phyloP scores from a whole-genome alignment of 2,888 invertebrate genomes.

The Drosophila engyochracea region DNA sequence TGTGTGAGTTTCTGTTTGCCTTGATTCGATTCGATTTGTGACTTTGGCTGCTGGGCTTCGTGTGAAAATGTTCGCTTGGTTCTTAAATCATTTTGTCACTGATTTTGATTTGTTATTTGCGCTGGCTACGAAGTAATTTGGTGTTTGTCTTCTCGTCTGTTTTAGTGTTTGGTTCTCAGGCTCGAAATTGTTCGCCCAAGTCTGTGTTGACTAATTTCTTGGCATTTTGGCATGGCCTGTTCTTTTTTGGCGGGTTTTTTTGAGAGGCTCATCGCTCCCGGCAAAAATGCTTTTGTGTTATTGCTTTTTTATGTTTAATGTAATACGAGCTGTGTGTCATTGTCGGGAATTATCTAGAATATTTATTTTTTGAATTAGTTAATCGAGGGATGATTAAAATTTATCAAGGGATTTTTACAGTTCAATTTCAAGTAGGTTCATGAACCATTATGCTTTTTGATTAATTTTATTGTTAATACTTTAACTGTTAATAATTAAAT shows the following conservation, averaged over 20 bases:
- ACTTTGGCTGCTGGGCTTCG: conserved; percentile 59
- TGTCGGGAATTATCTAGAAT: not conserved
- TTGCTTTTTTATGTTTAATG: not conserved
- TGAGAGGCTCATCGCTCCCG: conserved; percentile 23
- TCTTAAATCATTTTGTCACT: conserved; percentile 81
- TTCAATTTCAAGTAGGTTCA: not conserved
- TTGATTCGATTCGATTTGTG: conserved; percentile 52
- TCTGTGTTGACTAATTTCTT: conserved; percentile 54
- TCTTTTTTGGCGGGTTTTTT: conserved; percentile 12
- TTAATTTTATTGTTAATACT: not conserved
- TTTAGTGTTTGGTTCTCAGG: conserved; percentile 74
- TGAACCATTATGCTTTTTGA: not conserved
- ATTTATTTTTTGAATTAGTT: not conserved
- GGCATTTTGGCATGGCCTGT: conserved; percentile 37
- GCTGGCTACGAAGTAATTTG: conserved; percentile 63
- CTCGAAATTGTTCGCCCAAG: conserved; percentile 35
- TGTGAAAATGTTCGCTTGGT: conserved; percentile 74
- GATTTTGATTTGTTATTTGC: conserved; percentile 76
- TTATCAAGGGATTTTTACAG: not conserved
- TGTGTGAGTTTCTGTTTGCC: conserved; percentile 40
- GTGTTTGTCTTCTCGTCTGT: conserved; percentile 51
- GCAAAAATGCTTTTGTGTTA: conserved; percentile 14
- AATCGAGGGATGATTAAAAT: not conserved
- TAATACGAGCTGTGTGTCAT: not conserved
- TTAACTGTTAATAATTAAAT: not conserved